These are phyloP conservation scores for Epiperipatus broadwayi DNA, from an alignment of 2,888 invertebrate genomes.

Conservation along the genomic window DNA sequence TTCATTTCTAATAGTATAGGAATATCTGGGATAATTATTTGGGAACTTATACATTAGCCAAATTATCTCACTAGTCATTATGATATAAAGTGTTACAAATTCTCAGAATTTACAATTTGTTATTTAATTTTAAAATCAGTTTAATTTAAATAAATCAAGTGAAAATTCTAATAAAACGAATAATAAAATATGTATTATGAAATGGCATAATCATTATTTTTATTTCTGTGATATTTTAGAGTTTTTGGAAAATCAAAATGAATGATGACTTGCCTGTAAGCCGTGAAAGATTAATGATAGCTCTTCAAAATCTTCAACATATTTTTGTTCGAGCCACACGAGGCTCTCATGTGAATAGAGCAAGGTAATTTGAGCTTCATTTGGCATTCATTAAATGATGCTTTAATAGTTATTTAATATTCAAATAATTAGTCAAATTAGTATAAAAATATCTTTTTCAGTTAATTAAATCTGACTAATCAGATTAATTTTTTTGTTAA, in stretches of 20 bases:
- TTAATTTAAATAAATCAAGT: no score
- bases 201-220: constrained; percentile 12
- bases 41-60: no score
- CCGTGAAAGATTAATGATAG: constrained; percentile 67
- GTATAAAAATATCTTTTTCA: neutral
- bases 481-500: no score
- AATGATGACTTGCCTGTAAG: constrained; percentile 39
- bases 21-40: no score
- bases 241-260: constrained; percentile 47
- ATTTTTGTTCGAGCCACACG: constrained; percentile 54
- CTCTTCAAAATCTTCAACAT: constrained; percentile 62
- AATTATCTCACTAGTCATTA: no score
- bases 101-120: no score
- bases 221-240: constrained; percentile 19
- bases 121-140: no score
- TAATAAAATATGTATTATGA: neutral
- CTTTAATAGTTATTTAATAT: no score
- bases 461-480: constrained; percentile 7
- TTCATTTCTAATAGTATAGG: no score
- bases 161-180: constrained; percentile 8
- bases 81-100: no score
- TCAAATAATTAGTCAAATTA: no score
- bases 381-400: no score
- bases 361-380: constrained; percentile 19
- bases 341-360: constrained; percentile 33